A percentile compares a stretch with the other conserved stretches of the same genome.
These are phyloP conservation scores for Leptonema lineaticorne DNA, from an alignment of 1,140 invertebrate species.

Conservation along the genomic window DNA sequence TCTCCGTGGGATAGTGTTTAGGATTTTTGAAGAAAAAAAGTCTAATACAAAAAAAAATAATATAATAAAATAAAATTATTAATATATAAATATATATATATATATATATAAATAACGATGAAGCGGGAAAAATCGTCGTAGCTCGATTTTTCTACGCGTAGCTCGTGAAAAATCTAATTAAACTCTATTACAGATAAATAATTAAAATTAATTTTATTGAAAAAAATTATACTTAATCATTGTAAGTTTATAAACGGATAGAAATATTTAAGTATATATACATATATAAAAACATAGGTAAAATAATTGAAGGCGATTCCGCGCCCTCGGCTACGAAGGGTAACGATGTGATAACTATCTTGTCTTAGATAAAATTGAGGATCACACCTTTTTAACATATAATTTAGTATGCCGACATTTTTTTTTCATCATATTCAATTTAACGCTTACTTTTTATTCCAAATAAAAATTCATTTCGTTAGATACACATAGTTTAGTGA, in stretches of 20 bases:
- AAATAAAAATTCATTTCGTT: too few relatives aligned
- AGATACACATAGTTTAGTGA: too few relatives aligned
- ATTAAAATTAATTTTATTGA: neutral
- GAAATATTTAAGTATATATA: neutral
- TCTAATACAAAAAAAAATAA: too few relatives aligned
- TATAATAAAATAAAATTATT: too few relatives aligned
- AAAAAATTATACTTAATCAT: neutral
- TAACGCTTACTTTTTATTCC: too few relatives aligned
- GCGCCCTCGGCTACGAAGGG: slow-evolving; percentile 25
- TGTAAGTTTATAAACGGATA: neutral
- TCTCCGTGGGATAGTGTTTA: neutral
- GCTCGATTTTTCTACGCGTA: too few relatives aligned
- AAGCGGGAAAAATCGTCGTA: too few relatives aligned
- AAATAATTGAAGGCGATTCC: slow-evolving; percentile 11
- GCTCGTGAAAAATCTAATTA: too few relatives aligned
- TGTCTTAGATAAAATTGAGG: slow-evolving; percentile 32
- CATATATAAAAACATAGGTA: neutral
- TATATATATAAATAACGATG: too few relatives aligned
- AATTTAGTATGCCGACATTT: slow-evolving; percentile 20
- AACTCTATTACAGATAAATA: too few relatives aligned
- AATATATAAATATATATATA: too few relatives aligned
- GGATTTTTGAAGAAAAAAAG: too few relatives aligned
- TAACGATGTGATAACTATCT: slow-evolving; percentile 38
- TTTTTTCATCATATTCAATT: slow-evolving; percentile 22
- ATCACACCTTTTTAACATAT: slow-evolving; percentile 30